Evolutionary conservation across 2,888 invertebrate genomes (phyloP).

Genomic region (Leucania comma): DNA sequence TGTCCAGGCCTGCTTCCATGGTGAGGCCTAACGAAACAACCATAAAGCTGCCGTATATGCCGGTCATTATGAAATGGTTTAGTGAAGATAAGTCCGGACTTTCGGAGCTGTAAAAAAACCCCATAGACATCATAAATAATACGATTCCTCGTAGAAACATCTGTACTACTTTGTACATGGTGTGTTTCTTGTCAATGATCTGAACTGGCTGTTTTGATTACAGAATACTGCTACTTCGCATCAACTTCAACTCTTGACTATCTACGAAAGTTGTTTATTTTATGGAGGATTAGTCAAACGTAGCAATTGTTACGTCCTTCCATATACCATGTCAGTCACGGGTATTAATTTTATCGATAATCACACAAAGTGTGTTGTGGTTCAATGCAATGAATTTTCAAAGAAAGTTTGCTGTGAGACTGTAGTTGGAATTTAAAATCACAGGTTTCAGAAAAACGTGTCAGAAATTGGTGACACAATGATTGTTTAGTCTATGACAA

Average conservation of each 20-base stretch:
- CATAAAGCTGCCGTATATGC: slow-evolving; percentile 74
- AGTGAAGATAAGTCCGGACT: slow-evolving; percentile 60
- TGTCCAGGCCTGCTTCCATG: slow-evolving; percentile 72
- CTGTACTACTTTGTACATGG: slow-evolving; percentile 73
- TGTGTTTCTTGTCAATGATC: slow-evolving; percentile 1
- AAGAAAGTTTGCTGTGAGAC: not conserved
- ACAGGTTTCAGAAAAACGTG: not conserved
- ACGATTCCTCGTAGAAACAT: slow-evolving; percentile 74
- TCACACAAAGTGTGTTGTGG: not conserved
- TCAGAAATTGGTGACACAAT: not conserved
- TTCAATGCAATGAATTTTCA: not conserved
- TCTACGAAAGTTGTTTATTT: not conserved
- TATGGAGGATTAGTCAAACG: not conserved
- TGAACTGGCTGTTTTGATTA: not conserved
- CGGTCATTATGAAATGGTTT: slow-evolving; percentile 73
- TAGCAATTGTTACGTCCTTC: not conserved
- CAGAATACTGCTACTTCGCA: slow-evolving; percentile 1
- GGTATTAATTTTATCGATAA: not conserved
- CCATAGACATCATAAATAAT: slow-evolving; percentile 70
- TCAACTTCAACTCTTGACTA: not conserved
- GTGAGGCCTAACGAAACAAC: slow-evolving; percentile 75
- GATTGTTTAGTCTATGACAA: not conserved
- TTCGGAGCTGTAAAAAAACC: slow-evolving; percentile 75
- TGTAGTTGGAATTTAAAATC: not conserved
- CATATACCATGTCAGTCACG: not conserved